A percentile compares a stretch with the other conserved stretches of the same genome.
Conservation (phyloP, 1,140 invertebrate species). For the Euura saliciscinereae region DNA sequence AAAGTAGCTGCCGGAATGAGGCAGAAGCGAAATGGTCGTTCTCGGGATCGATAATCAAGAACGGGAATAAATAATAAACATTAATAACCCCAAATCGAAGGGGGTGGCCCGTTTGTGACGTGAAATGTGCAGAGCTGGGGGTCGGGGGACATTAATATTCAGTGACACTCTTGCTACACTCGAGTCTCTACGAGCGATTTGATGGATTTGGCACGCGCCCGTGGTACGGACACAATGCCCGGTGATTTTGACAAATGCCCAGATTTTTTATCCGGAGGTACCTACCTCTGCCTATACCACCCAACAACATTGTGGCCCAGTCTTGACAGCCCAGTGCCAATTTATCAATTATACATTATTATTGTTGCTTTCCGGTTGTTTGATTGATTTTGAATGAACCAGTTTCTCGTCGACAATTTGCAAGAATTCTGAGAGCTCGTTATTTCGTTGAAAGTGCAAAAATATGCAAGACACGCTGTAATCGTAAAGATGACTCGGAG, state of each 20-base stretch:
- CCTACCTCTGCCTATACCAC: neutral
- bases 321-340: conserved; percentile 1
- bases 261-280: neutral
- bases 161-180: conserved; percentile 12
- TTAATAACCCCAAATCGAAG: conserved; percentile 11
- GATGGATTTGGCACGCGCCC: conserved; percentile 19
- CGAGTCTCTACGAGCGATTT: conserved; percentile 10
- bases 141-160: conserved; percentile 11
- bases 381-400: conserved; percentile 5
- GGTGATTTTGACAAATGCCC: conserved; percentile 18
- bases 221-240: conserved; percentile 12
- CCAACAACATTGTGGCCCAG: neutral
- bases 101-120: neutral
- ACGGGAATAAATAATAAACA: conserved; percentile 7
- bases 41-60: neutral
- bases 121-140: neutral
- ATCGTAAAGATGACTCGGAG: no score
- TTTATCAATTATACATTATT: conserved; percentile 2
- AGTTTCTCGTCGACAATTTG: neutral
- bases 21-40: neutral
- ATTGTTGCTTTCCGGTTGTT: neutral
- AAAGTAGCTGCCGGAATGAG: no score
- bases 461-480: no score
- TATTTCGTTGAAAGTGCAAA: no score
- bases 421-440: no score